A percentile compares a stretch with the other conserved stretches of the same genome.
phyloP scores from a whole-genome alignment of 2,888 invertebrate genomes.

The Drepanosiphum platanoidis region DNA sequence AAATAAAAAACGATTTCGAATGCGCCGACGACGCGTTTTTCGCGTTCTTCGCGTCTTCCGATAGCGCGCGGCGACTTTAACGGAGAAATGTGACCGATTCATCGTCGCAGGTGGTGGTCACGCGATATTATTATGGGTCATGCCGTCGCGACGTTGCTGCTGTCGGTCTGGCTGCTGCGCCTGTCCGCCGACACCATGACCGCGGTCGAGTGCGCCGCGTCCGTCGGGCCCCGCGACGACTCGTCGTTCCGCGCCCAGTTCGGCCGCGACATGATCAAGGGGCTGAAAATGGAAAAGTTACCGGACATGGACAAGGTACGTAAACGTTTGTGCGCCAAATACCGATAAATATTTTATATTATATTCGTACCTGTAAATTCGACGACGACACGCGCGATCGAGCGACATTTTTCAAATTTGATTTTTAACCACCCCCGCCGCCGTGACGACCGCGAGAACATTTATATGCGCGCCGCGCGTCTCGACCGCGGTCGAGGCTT shows the following conservation, averaged over 20 bases:
- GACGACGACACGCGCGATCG: too few species aligned
- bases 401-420: too few species aligned
- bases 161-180: not conserved
- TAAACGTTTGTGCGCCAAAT: too few species aligned
- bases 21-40: not conserved
- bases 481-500: too few species aligned
- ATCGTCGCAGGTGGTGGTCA: not conserved
- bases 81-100: not conserved
- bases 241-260: not conserved
- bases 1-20: too few species aligned
- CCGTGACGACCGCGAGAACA: too few species aligned
- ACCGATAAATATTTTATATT: too few species aligned
- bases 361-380: too few species aligned
- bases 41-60: not conserved
- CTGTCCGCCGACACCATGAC: not conserved
- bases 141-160: not conserved
- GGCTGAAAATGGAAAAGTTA: conserved; percentile 3
- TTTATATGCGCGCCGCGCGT: too few species aligned
- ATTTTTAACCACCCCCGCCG: too few species aligned
- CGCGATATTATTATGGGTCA: not conserved
- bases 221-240: not conserved
- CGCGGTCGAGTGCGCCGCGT: not conserved
- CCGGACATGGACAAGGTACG: conserved; percentile 13
- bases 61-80: not conserved
- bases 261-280: conserved; percentile 8